These are phyloP conservation scores for Ashinkailepas kermadecensis DNA, from an alignment of 2,888 invertebrate genomes.

Conservation along the genomic window DNA sequence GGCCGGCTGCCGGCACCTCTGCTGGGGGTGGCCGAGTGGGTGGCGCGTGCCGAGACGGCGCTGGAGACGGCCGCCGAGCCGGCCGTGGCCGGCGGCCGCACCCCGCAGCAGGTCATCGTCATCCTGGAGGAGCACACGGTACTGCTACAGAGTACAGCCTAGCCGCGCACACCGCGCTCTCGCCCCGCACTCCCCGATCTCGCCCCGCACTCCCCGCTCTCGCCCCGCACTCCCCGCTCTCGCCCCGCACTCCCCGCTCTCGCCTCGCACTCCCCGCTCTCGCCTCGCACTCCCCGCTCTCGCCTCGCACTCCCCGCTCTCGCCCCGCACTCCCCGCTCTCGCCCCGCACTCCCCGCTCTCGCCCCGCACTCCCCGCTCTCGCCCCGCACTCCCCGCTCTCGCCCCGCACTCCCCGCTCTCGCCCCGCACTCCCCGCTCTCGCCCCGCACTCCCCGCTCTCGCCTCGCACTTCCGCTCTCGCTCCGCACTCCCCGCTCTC, in stretches of 20 bases:
- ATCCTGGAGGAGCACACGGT: constrained; percentile 18
- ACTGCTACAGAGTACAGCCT: neutral
- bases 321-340: neutral
- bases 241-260: neutral
- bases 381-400: neutral
- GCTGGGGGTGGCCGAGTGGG: neutral
- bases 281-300: neutral
- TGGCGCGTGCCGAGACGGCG: neutral
- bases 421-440: too few species aligned
- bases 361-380: neutral
- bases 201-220: too few species aligned
- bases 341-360: too few species aligned
- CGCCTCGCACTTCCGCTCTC: too few species aligned
- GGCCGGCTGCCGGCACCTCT: neutral
- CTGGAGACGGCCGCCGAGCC: neutral
- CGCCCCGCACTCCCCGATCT: too few species aligned
- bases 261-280: neutral
- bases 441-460: too few species aligned
- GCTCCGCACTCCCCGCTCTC: neutral
- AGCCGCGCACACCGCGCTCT: too few species aligned
- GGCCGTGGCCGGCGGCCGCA: neutral
- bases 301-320: neutral
- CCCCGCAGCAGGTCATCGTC: neutral
- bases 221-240: neutral
- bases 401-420: too few species aligned